Evolutionary conservation across 2,113 vertebrate species (phyloP), one percentile per base, ranked within the genome.

Genomic region (Triplophysa rosa): DNA sequence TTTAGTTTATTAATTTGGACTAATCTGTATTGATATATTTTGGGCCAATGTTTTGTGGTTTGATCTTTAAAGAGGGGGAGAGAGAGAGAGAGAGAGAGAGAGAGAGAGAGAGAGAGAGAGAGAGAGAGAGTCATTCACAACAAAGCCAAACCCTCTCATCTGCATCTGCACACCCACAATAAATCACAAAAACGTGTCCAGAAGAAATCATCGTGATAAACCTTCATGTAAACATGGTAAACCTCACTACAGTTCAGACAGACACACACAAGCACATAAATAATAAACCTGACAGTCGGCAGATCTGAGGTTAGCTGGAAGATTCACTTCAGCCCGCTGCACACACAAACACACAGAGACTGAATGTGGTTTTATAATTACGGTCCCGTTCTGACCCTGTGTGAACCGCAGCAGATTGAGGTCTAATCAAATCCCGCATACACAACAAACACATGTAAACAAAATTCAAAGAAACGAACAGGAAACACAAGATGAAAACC

Each of bases 291-390:
- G 42, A 37, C 33, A 37, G 6, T 37, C 33, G 33, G 33, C 33
- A 37, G 33, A 6, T 37, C 33, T 6, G 33, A 45, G 42, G 10
- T 9, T 11, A 14, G 52, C 75, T 66, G 24, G 49, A 52, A 52
- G 26, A 54, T 19, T 12, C 49, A 58, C 62, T 45, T 45, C 42
- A 45, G 42, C 10, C 42, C 42, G 9, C 2, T 45, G 21, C 23
- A 10, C 24, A 17, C 23, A 59, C 61, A 80, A 73, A 67, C 67
- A 78, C 80, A 83, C 80, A 76, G 79, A 21, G 79, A 83, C 72
- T 80, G 77, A 49, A 73, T 78, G 80, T 80, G 77, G 73, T 75
- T 67, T 83, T 79, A 83, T 88, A 88, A 87, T 82, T 85, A 89
- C 87, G 87, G 88, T 89, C 45, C 40, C 21, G 1, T 67, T 12